phyloP scores from a whole-genome alignment of 92 coral and sea anemone genomes.

The Plumapathes pennacea region DNA sequence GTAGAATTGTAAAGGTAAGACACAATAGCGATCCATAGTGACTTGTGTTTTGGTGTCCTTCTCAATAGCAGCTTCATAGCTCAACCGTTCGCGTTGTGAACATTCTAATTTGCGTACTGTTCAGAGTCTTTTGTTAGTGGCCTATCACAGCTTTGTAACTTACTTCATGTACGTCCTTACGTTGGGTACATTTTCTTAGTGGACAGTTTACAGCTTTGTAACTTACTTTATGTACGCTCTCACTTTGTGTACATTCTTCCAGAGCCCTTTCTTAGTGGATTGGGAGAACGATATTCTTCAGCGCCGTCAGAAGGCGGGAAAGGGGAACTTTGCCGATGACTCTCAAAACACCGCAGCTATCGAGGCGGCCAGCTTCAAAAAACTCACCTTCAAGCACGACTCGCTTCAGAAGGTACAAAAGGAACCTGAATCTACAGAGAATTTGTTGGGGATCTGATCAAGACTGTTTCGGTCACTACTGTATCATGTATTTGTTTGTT shows the following conservation, averaged over 20 bases:
- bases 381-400: constrained; percentile 87
- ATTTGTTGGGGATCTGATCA: not conserved
- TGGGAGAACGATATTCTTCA: constrained; percentile 88
- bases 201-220: not conserved
- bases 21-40: not conserved
- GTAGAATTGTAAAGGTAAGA: constrained; percentile 78
- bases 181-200: too few species aligned
- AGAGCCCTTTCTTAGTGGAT: constrained; percentile 83
- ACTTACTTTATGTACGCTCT: not conserved
- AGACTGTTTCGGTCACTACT: not conserved
- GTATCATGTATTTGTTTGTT: not conserved
- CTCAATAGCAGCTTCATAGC: too few species aligned
- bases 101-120: too few species aligned
- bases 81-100: too few species aligned
- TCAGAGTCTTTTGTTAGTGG: too few species aligned
- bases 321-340: constrained; percentile 85
- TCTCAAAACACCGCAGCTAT: constrained; percentile 84
- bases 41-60: too few species aligned
- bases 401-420: constrained; percentile 74
- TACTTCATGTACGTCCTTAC: too few species aligned
- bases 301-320: constrained; percentile 65
- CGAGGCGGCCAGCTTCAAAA: constrained; percentile 97
- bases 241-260: not conserved
- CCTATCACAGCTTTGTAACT: too few species aligned
- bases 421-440: not conserved